phyloP scores from a whole-genome alignment of 2,888 invertebrate genomes.

The Lordiphosa fenestrarum region DNA sequence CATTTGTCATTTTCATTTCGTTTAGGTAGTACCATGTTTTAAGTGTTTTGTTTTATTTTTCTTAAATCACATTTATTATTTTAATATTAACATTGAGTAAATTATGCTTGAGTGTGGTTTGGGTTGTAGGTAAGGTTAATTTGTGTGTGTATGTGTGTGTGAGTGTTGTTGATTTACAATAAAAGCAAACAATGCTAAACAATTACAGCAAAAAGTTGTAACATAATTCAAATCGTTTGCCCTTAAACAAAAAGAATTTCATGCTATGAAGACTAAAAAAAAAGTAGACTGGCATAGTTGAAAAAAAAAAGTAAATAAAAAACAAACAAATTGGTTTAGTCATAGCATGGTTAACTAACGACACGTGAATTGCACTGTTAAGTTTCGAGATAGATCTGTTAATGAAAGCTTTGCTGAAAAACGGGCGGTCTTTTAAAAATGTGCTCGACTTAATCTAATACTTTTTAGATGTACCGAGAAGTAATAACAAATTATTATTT shows the following conservation, averaged over 20 bases:
- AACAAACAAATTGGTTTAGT: slow-evolving; percentile 33
- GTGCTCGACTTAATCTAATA: too few species aligned
- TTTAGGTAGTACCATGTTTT: slow-evolving; percentile 55
- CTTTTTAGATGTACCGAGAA: too few species aligned
- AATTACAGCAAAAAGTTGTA: slow-evolving; percentile 50
- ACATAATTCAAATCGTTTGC: slow-evolving; percentile 56
- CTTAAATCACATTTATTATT: slow-evolving; percentile 74
- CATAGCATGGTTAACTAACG: slow-evolving; percentile 13
- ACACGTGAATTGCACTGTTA: too few species aligned
- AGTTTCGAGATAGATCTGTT: too few species aligned
- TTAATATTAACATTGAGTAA: slow-evolving; percentile 69
- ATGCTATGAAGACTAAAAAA: slow-evolving; percentile 46
- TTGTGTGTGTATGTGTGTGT: slow-evolving; percentile 27
- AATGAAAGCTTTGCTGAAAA: too few species aligned
- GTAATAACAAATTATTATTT: not conserved
- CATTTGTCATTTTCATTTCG: slow-evolving; percentile 16
- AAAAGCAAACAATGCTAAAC: slow-evolving; percentile 59
- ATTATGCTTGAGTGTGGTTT: slow-evolving; percentile 64
- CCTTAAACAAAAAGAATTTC: slow-evolving; percentile 65
- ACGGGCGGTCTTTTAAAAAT: too few species aligned
- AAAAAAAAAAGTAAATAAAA: slow-evolving; percentile 4
- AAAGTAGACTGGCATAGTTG: slow-evolving; percentile 31
- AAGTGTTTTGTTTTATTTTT: slow-evolving; percentile 34
- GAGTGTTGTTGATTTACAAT: slow-evolving; percentile 37
- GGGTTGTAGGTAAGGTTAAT: slow-evolving; percentile 22